Base-by-base conservation (phyloP, 64 coral and sea anemone species). In the Pocillopora verrucosa region DNA sequence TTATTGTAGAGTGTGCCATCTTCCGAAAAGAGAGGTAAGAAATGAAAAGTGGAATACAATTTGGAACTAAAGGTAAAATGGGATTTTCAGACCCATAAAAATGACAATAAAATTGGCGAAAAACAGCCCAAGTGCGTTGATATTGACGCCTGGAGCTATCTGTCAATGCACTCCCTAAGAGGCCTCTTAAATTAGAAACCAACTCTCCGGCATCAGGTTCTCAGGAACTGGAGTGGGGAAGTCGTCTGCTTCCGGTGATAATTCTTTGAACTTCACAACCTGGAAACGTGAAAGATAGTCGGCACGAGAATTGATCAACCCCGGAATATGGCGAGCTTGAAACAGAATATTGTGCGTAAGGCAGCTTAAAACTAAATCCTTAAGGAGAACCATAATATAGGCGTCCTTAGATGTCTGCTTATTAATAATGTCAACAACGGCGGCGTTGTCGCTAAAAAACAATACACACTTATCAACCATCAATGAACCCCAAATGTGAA, bases 151-250 rank as follows among this genome's bases (percentile, higher is more conserved):
- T 36, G 10, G 69, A 75, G 9, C 85, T 70, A 0, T 2, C 14
- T 0, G 70, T 24, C 9, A 87, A 2, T 30, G 36, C 64, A 26
- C 17, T 16, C 1, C 37, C 19, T 24, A 87, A 24, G 25, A 74
- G 24, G 3, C 10, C 61, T 22, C 12, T 87, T 56, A 87, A 74
- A n/a, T 73, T 6, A 73, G 24, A 16, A 7, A 74, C 84, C 84
- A 87, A 24, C 34, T 87, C 84, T 73, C 67, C 34, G 84, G 84
- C 20, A 58, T 37, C 10, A 87, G 84, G 38, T 74, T 17, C n/a
- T 20, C 34, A 3, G 84, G 84, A 22, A 87, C 84, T 38, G 15
- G 3, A 3, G 84, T 87, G 38, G 84, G 84, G 2, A 22, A 17
- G 11, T 45, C 11, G 56, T 78, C 76, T 56, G 56, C 76, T 5